Base-by-base conservation (phyloP, 2,113 vertebrate genomes). In the Pandion haliaetus region DNA sequence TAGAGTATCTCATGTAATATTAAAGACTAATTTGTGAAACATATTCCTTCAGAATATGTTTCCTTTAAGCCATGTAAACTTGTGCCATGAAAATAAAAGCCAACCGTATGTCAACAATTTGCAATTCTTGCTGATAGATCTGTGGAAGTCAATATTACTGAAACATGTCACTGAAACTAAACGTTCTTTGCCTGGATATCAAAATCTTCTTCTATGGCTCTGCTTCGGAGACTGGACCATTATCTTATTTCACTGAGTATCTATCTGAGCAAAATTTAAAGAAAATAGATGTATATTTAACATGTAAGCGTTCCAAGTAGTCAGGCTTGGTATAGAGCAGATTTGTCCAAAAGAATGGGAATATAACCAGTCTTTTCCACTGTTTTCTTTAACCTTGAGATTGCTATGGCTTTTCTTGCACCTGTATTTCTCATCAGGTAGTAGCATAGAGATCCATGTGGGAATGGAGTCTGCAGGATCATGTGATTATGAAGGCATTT, bases 31-130 rank as follows among this genome's bases (percentile, higher is more conserved):
- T 61, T 74, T 83, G 29, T 86, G 79, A 77, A 93, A 62, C 44
- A 26, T 59, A 47, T 17, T 93, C 21, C 45, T 44, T 72, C 47
- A 72, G 81, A 70, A 54, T 86, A 34, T 47, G 49, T 82, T 91
- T 80, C 32, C 50, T 85, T 57, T 79, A 47, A 82, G 79, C 71
- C 74, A 57, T 62, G 18, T 73, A 76, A 70, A 57, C 21, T 62
- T 66, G n/a, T 88, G 66, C 79, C 62, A 80, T 86, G 62, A 73
- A 69, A 93, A 93, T 87, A 95, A 94, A 94, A 90, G 25, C 58
- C 63, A 74, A 10, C 17, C 8, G 3, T 73, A 8, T 34, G 40
- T 57, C 31, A 83, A 38, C 10, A 36, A 19, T 45, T 72, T 84
- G 58, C 42, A 59, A 1, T 89, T 79, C 47, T 26, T 95, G n/a